Conservation (phyloP, 1,140 invertebrate genomes). For the Heliconius nattereri region DNA sequence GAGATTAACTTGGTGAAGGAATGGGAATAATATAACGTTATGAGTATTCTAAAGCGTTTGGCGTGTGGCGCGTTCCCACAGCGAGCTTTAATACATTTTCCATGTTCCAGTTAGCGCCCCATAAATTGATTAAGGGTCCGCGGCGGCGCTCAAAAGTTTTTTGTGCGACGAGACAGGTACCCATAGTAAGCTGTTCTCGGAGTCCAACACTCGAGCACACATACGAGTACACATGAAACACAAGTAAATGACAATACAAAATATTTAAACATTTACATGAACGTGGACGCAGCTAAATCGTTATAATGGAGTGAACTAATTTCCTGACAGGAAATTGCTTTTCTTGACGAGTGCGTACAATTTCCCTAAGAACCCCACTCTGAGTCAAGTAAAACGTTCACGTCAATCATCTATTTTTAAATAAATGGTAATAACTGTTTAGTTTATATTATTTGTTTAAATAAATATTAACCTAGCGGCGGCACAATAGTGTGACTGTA, state of each 20-base stretch:
- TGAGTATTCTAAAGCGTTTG: conserved; percentile 62
- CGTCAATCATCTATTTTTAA: conserved; percentile 59
- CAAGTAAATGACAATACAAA: conserved; percentile 23
- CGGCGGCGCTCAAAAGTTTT: conserved; percentile 74
- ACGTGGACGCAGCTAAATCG: conserved; percentile 46
- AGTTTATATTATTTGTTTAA: not conserved
- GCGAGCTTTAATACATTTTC: conserved; percentile 79
- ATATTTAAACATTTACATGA: conserved; percentile 26
- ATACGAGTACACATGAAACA: not conserved
- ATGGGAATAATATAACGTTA: conserved; percentile 56
- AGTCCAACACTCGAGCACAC: conserved; percentile 18
- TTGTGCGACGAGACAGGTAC: conserved; percentile 63
- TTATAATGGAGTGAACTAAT: conserved; percentile 68
- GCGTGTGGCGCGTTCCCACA: conserved; percentile 73
- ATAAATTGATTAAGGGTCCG: conserved; percentile 79
- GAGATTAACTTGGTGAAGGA: conserved; percentile 40
- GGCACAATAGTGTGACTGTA: no score
- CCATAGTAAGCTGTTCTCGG: conserved; percentile 33
- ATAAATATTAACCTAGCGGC: no score
- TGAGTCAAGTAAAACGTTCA: conserved; percentile 45
- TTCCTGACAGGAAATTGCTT: conserved; percentile 75
- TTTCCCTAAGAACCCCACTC: conserved; percentile 70
- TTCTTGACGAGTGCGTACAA: conserved; percentile 54
- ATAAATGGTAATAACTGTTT: not conserved
- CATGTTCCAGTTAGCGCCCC: conserved; percentile 80